Conservation (phyloP, 1,140 invertebrate species). For the Camponotus pennsylvanicus region DNA sequence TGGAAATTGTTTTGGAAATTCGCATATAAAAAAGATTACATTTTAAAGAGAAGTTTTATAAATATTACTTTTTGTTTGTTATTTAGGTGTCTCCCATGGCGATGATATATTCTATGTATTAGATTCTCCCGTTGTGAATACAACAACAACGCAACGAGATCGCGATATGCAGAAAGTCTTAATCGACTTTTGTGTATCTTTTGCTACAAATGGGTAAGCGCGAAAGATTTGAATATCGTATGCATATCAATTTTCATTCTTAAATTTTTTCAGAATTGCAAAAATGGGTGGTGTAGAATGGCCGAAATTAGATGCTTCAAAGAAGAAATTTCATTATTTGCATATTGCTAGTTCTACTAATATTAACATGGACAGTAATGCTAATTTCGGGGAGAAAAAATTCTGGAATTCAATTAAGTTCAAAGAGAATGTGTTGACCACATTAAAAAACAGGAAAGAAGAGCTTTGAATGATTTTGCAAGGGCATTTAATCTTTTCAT, state of each 20-base stretch:
- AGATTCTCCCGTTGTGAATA: conserved; percentile 76
- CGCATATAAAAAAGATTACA: neutral
- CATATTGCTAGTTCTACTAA: conserved; percentile 85
- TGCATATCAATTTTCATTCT: neutral
- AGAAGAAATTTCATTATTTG: conserved; percentile 85
- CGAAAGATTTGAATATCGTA: conserved; percentile 21
- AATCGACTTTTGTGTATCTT: conserved; percentile 87
- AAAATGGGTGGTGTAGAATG: conserved; percentile 77
- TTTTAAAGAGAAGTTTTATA: neutral
- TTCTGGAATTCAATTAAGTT: conserved; percentile 88
- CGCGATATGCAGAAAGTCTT: conserved; percentile 86
- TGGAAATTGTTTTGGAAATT: conserved; percentile 48
- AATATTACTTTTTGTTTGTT: neutral
- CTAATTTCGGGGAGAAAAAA: conserved; percentile 85
- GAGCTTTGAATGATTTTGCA: conserved; percentile 42
- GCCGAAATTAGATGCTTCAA: conserved; percentile 77
- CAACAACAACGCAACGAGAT: conserved; percentile 82
- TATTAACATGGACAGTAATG: conserved; percentile 82
- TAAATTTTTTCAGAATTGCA: conserved; percentile 78
- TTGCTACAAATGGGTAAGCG: conserved; percentile 87
- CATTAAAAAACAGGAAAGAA: conserved; percentile 12
- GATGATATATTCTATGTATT: conserved; percentile 87
- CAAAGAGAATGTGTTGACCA: conserved; percentile 83
- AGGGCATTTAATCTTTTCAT: neutral
- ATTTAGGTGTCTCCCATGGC: conserved; percentile 87